These are phyloP conservation scores for Scaptomyza tumidula DNA, from an alignment of 2,888 invertebrate species.

Conservation along the genomic window DNA sequence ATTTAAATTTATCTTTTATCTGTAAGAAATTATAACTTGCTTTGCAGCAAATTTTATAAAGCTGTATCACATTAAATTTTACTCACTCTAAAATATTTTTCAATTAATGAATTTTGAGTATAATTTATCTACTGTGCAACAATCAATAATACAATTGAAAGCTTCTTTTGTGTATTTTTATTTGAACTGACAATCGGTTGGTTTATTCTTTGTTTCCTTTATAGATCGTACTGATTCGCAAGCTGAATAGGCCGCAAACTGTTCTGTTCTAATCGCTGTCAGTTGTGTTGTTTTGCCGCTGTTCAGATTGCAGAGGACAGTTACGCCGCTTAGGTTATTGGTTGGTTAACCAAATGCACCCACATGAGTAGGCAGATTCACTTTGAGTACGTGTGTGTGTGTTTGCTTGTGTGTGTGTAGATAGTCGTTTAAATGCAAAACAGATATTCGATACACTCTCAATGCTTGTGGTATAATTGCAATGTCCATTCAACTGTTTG, in stretches of 20 bases:
- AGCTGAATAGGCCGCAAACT: conserved; percentile 1
- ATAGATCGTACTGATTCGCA: conserved; percentile 24
- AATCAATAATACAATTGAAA: conserved; percentile 3
- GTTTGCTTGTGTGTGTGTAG: not conserved
- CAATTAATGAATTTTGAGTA: not conserved
- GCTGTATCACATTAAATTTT: not conserved
- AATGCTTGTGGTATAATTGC: conserved; percentile 60
- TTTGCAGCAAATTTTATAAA: no score
- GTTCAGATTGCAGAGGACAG: conserved; percentile 26
- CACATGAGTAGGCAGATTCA: conserved; percentile 26
- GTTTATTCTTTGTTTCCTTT: not conserved
- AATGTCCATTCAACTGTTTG: conserved; percentile 75
- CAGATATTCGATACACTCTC: conserved; percentile 29
- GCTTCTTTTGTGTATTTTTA: conserved; percentile 1
- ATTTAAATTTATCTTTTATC: no score
- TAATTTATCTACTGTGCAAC: not conserved
- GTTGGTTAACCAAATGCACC: conserved; percentile 38
- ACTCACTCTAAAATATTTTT: not conserved
- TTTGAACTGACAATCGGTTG: conserved; percentile 9
- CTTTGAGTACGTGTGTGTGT: not conserved
- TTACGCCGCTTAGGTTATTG: conserved; percentile 39
- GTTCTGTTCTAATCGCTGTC: conserved; percentile 27
- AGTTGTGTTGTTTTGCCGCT: conserved; percentile 19
- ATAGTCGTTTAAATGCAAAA: conserved; percentile 29
- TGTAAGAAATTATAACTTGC: no score